These are phyloP conservation scores for Pseudomyrmex sp. DNA, from an alignment of 1,140 invertebrate species.

Conservation along the genomic window DNA sequence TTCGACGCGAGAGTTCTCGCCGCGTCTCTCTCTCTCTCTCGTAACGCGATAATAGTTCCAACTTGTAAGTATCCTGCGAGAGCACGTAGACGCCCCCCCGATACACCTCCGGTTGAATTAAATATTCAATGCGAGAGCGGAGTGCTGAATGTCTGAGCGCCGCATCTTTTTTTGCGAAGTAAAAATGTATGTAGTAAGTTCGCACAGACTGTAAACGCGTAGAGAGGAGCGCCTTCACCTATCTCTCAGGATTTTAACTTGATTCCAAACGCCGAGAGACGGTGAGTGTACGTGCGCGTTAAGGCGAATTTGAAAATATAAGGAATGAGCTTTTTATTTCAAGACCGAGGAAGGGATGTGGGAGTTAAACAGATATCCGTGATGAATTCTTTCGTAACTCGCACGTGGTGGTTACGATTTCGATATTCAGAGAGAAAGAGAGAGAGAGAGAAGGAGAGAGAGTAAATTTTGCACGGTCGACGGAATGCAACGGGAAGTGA, in stretches of 20 bases:
- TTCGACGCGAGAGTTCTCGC: neutral
- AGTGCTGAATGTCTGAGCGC: constrained; percentile 66
- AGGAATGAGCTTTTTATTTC: neutral
- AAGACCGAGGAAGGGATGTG: too few relatives aligned
- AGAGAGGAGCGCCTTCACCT: neutral
- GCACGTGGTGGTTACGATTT: neutral
- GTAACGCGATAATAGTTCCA: neutral
- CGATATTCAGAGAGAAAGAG: neutral
- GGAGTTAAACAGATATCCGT: neutral
- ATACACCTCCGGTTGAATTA: constrained; percentile 52
- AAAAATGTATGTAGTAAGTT: constrained; percentile 5
- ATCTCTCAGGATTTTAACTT: constrained; percentile 24
- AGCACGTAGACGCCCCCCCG: neutral
- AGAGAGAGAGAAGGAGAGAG: too few relatives aligned
- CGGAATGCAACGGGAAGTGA: neutral
- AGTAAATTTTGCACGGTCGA: neutral
- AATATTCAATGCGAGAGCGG: constrained; percentile 58
- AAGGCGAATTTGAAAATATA: neutral
- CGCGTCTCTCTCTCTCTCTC: neutral
- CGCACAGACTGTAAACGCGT: constrained; percentile 21
- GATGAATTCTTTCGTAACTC: neutral
- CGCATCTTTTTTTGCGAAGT: constrained; percentile 43
- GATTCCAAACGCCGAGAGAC: neutral
- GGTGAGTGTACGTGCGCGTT: neutral
- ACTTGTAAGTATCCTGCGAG: constrained; percentile 37